phyloP scores from a whole-genome alignment of 1,140 invertebrate species.

The Drosophila fuyamai region DNA sequence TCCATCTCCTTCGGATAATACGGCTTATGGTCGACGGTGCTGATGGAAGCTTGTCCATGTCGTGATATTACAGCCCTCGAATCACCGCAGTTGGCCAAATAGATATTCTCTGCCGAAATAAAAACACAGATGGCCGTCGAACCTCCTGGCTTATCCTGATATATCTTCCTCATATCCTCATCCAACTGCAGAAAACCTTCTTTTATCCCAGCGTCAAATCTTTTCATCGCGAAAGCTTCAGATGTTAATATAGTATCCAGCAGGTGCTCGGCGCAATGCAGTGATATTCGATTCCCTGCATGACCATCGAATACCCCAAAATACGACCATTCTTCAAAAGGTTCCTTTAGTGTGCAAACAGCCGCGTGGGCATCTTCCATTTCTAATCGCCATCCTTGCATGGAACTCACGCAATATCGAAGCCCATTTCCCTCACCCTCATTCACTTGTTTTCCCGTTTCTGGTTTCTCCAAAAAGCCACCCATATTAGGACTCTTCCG shows the following conservation, averaged over 20 bases:
- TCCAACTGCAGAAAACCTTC: slow-evolving; percentile 20
- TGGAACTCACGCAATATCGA: slow-evolving; percentile 22
- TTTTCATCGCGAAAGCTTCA: background rate
- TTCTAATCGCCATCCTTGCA: slow-evolving; percentile 25
- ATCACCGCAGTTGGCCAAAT: slow-evolving; percentile 29
- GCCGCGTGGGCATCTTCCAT: slow-evolving; percentile 30
- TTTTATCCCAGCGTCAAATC: background rate
- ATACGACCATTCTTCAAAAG: slow-evolving; percentile 1
- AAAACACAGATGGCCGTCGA: slow-evolving; percentile 20
- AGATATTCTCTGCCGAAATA: slow-evolving; percentile 14
- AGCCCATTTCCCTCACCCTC: slow-evolving; percentile 22
- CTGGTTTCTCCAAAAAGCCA: slow-evolving; percentile 17
- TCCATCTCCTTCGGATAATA: background rate
- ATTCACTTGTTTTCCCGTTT: slow-evolving; percentile 11
- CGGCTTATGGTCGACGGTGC: slow-evolving; percentile 22
- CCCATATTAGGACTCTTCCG: background rate
- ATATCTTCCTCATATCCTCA: slow-evolving; percentile 1
- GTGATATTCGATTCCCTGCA: slow-evolving; percentile 3
- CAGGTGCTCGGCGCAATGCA: slow-evolving; percentile 12
- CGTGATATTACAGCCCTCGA: slow-evolving; percentile 15
- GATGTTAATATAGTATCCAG: background rate
- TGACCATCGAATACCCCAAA: slow-evolving; percentile 34
- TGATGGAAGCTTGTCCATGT: background rate
- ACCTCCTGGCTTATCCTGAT: background rate
- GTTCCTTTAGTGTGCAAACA: background rate